Percentiles rank a stretch among this genome's conserved stretches.
Conservation (phyloP, 2,113 vertebrate species). For the Eptatretus burgeri region DNA sequence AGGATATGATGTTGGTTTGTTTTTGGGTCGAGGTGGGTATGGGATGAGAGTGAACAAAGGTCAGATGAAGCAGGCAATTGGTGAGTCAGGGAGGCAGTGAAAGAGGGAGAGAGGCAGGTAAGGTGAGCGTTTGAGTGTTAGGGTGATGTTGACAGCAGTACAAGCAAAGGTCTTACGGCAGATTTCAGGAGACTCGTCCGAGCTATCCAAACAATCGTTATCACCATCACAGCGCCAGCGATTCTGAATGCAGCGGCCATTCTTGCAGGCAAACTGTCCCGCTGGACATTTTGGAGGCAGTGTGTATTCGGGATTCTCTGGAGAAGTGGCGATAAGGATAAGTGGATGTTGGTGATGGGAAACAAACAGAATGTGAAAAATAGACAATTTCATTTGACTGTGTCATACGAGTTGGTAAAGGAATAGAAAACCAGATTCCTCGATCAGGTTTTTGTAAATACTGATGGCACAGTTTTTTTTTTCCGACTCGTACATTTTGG, state of each 20-base stretch:
- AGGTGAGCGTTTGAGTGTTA: no score
- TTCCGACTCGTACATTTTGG: no score
- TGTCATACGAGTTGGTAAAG: background rate
- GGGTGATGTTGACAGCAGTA: no score
- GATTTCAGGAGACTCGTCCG: background rate
- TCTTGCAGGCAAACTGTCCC: conserved; percentile 6
- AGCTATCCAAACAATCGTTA: background rate
- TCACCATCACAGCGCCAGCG: conserved; percentile 1
- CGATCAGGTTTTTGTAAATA: no score
- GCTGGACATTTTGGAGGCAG: background rate
- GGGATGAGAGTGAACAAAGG: no score
- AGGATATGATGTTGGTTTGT: no score
- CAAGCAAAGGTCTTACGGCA: background rate
- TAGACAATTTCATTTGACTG: conserved; percentile 1
- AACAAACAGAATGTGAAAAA: no score
- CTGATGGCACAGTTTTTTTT: no score
- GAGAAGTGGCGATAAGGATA: conserved; percentile 4
- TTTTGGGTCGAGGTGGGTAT: no score
- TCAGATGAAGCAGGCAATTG: no score
- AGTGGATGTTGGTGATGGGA: background rate
- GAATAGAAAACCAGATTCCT: background rate
- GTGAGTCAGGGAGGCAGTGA: no score
- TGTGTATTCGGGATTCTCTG: conserved; percentile 4
- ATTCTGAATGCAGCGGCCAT: background rate
- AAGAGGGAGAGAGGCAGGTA: no score